phyloP scores from a whole-genome alignment of 2,797 vertebrate species.

The Poecilia wingei region DNA sequence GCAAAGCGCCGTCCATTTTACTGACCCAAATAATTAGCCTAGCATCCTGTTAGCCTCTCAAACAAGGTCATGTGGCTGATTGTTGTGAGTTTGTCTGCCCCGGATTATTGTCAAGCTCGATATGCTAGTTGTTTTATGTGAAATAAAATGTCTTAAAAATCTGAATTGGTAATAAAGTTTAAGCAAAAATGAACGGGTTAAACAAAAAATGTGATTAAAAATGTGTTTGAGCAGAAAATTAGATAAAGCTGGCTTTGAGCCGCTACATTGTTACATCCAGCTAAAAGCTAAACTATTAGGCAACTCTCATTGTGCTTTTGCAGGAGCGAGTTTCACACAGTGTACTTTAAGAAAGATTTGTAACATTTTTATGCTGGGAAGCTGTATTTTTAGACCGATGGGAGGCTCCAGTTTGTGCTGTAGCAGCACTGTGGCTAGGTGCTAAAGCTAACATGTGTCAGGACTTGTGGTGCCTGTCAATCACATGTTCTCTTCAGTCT shows the following conservation, averaged over 20 bases:
- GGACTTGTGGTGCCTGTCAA: neutral
- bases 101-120: neutral
- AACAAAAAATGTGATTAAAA: neutral
- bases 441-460: neutral
- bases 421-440: neutral
- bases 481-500: neutral
- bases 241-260: neutral
- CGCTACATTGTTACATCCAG: neutral
- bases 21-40: slow-evolving; percentile 1
- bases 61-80: slow-evolving; percentile 36
- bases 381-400: neutral
- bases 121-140: neutral
- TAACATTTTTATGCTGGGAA: neutral
- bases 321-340: neutral
- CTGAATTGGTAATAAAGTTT: neutral
- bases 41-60: slow-evolving; percentile 37
- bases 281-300: neutral
- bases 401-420: neutral
- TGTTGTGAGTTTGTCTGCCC: slow-evolving; percentile 8
- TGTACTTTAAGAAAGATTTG: neutral
- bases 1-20: neutral
- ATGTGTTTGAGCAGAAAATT: neutral
- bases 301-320: neutral
- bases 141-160: neutral
- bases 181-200: neutral